Conservation (phyloP, 2,888 invertebrate genomes). For the Cepaea hortensis region DNA sequence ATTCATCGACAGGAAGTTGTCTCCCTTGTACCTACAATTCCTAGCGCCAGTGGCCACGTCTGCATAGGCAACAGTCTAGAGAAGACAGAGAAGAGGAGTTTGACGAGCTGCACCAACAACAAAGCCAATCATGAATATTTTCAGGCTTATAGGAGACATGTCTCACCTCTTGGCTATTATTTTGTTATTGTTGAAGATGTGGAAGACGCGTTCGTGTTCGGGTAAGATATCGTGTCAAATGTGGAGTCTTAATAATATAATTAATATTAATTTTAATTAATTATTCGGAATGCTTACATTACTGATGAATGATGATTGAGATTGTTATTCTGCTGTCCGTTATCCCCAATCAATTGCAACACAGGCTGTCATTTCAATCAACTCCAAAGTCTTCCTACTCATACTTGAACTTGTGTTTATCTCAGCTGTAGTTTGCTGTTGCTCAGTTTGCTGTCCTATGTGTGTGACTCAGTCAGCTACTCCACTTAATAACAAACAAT, state of each 20-base stretch:
- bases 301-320: too few species aligned
- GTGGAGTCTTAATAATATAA: too few species aligned
- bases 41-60: slow-evolving; percentile 64
- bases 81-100: neutral
- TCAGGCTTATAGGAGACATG: slow-evolving; percentile 96
- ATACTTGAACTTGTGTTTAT: too few species aligned
- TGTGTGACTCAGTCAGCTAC: too few species aligned
- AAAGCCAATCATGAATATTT: slow-evolving; percentile 90
- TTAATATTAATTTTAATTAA: too few species aligned
- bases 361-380: neutral
- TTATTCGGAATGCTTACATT: too few species aligned
- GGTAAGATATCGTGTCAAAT: too few species aligned
- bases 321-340: neutral
- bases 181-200: slow-evolving; percentile 95
- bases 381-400: neutral
- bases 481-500: too few species aligned
- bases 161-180: slow-evolving; percentile 98
- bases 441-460: too few species aligned
- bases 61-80: slow-evolving; percentile 53
- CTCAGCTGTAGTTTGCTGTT: too few species aligned
- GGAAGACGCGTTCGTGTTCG: slow-evolving; percentile 99
- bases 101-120: neutral
- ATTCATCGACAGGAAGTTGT: slow-evolving; percentile 38
- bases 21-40: slow-evolving; percentile 62
- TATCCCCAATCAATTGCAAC: neutral